These are phyloP conservation scores for Channa maculata DNA, from an alignment of 2,113 vertebrate species.

Conservation along the genomic window DNA sequence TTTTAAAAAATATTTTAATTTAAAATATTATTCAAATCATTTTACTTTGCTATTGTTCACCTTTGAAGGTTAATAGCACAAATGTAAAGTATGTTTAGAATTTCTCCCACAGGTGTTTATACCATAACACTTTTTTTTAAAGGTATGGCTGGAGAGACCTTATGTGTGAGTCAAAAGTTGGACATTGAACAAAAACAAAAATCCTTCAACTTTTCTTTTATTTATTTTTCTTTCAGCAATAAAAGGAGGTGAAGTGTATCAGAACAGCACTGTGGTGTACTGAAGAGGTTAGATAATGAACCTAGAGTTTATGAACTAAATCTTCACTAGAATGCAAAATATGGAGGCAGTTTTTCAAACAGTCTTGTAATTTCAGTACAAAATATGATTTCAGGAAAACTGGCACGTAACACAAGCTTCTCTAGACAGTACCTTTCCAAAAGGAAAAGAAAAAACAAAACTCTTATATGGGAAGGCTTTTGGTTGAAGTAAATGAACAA, in stretches of 20 bases:
- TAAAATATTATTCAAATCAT: no score
- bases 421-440: background rate
- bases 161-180: no score
- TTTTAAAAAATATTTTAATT: no score
- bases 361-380: background rate
- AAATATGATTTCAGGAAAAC: slow-evolving; percentile 16
- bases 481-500: slow-evolving; percentile 67
- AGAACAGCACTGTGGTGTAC: background rate
- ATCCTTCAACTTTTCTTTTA: background rate
- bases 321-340: slow-evolving; percentile 16
- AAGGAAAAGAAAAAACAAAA: slow-evolving; percentile 42
- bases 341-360: background rate
- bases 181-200: no score
- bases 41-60: no score
- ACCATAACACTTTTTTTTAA: no score
- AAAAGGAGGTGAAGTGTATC: background rate
- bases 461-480: slow-evolving; percentile 32
- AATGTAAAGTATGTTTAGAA: no score
- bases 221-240: background rate
- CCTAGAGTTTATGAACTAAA: slow-evolving; percentile 3
- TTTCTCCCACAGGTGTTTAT: no score
- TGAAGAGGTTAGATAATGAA: slow-evolving; percentile 1
- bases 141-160: no score
- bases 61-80: no score
- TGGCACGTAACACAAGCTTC: slow-evolving; percentile 5